phyloP scores from a whole-genome alignment of 2,797 vertebrate genomes.

The Diplodus sargus region DNA sequence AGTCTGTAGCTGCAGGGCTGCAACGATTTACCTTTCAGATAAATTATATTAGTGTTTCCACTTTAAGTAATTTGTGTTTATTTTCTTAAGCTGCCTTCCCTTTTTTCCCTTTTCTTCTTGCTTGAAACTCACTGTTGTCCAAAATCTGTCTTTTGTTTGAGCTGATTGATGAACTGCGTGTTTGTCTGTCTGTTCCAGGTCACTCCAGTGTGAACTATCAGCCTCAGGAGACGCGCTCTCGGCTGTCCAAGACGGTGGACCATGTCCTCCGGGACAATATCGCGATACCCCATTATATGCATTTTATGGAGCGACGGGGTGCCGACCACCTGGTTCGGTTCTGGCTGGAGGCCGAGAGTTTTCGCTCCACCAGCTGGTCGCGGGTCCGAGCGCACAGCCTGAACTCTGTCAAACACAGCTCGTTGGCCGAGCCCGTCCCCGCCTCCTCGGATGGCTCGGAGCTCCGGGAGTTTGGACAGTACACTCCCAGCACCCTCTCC shows the following conservation, averaged over 20 bases:
- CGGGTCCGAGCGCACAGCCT: conserved; percentile 95
- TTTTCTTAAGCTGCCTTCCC: not conserved
- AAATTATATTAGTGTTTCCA: not conserved
- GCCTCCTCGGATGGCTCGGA: conserved; percentile 71
- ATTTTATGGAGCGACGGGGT: conserved; percentile 93
- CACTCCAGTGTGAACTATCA: conserved; percentile 97
- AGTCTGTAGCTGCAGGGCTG: not conserved
- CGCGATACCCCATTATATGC: conserved; percentile 94
- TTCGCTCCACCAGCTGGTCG: conserved; percentile 96
- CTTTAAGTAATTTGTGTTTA: not conserved
- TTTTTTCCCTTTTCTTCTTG: too few relatives aligned
- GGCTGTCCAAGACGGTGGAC: conserved; percentile 96
- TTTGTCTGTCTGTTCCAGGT: conserved; percentile 81
- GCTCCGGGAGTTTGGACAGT: conserved; percentile 58
- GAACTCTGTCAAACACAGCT: conserved; percentile 97
- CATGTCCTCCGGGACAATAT: conserved; percentile 92
- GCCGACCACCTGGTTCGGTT: conserved; percentile 95
- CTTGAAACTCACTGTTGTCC: not conserved
- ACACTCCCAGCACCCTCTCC: conserved; percentile 34
- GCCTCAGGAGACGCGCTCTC: conserved; percentile 94
- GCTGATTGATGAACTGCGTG: not conserved
- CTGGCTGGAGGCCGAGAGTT: conserved; percentile 96
- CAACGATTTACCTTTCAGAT: not conserved
- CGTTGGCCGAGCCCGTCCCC: conserved; percentile 90
- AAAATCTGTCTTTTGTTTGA: not conserved